Evolutionary conservation across 1,140 invertebrate species (phyloP).

Genomic region (Drosophila navojoa): DNA sequence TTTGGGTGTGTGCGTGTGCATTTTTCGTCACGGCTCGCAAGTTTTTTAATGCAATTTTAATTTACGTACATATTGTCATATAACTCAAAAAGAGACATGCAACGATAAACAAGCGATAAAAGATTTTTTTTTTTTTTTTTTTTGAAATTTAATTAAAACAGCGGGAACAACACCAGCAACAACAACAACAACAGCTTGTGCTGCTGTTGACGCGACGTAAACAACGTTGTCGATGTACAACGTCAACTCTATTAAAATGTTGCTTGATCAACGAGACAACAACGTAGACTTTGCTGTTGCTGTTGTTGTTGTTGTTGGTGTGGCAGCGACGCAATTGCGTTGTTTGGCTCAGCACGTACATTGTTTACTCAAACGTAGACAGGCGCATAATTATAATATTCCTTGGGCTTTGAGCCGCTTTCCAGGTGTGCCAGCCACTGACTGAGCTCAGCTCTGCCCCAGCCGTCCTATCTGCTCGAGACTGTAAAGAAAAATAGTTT

Average conservation of each 20-base stretch:
- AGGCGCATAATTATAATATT: slow-evolving; percentile 69
- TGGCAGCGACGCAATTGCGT: slow-evolving; percentile 61
- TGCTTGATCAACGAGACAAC: slow-evolving; percentile 74
- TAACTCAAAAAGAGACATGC: slow-evolving; percentile 60
- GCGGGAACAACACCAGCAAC: slow-evolving; percentile 33
- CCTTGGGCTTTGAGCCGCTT: slow-evolving; percentile 34
- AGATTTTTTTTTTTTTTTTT: slow-evolving; percentile 76
- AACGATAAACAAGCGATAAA: slow-evolving; percentile 63
- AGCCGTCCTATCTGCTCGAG: not conserved
- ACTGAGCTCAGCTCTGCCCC: not conserved
- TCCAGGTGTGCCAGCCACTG: slow-evolving; percentile 26
- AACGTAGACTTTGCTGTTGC: slow-evolving; percentile 18
- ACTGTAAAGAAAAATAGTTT: not conserved
- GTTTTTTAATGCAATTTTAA: slow-evolving; percentile 75
- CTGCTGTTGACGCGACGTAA: slow-evolving; percentile 73
- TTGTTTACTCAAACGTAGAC: slow-evolving; percentile 51
- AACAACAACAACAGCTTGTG: slow-evolving; percentile 47
- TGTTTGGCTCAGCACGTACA: slow-evolving; percentile 50
- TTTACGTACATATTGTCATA: slow-evolving; percentile 77
- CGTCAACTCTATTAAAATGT: slow-evolving; percentile 78
- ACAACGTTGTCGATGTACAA: slow-evolving; percentile 70
- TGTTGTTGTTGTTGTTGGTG: slow-evolving; percentile 33
- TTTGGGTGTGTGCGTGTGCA: not conserved
- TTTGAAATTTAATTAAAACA: slow-evolving; percentile 79
- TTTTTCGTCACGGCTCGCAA: slow-evolving; percentile 40